Percentiles rank a stretch among this genome's conserved stretches.
Conservation (phyloP, 2,797 vertebrate genomes). For the Hemibagrus guttatus region DNA sequence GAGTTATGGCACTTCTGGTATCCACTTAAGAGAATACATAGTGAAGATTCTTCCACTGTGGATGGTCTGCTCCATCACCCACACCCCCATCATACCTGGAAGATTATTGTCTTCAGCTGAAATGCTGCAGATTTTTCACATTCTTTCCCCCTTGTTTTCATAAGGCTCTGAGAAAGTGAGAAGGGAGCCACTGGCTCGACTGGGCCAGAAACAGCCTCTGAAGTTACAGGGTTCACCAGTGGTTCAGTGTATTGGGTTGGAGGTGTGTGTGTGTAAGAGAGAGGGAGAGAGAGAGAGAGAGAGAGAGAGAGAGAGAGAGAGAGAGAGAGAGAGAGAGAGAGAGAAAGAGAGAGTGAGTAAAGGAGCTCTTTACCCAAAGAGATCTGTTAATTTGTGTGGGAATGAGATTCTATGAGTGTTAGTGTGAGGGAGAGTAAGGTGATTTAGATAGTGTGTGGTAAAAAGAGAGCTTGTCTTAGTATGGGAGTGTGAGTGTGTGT, state of each 20-base stretch:
- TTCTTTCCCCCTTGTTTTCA: constrained; percentile 63
- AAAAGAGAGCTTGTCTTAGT: constrained; percentile 27
- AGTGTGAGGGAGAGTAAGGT: constrained; percentile 27
- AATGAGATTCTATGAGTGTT: constrained; percentile 20
- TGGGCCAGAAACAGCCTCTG: constrained; percentile 54
- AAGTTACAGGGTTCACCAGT: constrained; percentile 48
- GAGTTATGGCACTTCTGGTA: constrained; percentile 46
- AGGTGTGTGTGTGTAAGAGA: constrained; percentile 35
- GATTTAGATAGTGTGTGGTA: constrained; percentile 31
- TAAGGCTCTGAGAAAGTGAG: constrained; percentile 58
- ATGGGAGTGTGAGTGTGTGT: not conserved
- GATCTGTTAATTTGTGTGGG: constrained; percentile 46
- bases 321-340: not conserved
- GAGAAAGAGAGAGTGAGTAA: not conserved
- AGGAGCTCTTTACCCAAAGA: constrained; percentile 13
- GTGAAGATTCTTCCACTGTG: constrained; percentile 54
- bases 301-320: not conserved
- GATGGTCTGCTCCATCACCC: constrained; percentile 49
- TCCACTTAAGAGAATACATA: constrained; percentile 54
- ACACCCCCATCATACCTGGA: constrained; percentile 59
- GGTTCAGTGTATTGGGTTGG: constrained; percentile 54
- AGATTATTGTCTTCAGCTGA: constrained; percentile 56
- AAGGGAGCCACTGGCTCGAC: constrained; percentile 48
- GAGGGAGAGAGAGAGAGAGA: not conserved
- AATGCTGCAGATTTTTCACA: constrained; percentile 59